These are phyloP conservation scores for Dorcus hopei DNA, from an alignment of 2,888 invertebrate genomes.

Conservation along the genomic window DNA sequence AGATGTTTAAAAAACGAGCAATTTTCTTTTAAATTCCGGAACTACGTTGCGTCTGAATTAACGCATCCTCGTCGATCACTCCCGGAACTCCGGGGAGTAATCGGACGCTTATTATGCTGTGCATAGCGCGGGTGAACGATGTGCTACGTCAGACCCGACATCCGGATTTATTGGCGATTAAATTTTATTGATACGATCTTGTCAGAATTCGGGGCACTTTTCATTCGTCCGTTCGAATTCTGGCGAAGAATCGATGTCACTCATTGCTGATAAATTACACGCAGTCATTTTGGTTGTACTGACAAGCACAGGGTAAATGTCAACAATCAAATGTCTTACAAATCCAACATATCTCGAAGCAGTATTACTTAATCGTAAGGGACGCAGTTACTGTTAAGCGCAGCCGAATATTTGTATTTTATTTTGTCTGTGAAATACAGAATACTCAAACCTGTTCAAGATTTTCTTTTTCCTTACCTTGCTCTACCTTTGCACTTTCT, in stretches of 20 bases:
- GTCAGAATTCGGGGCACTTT: too few species aligned
- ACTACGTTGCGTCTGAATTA: not conserved
- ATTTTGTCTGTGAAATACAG: not conserved
- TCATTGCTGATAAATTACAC: too few species aligned
- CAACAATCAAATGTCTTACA: constrained; percentile 17
- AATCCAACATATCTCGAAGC: constrained; percentile 17
- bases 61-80: not conserved
- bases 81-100: too few species aligned
- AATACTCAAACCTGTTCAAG: too few species aligned
- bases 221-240: not conserved
- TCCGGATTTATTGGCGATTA: too few species aligned
- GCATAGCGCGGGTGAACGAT: too few species aligned
- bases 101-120: too few species aligned
- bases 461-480: too few species aligned
- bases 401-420: not conserved
- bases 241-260: too few species aligned
- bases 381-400: not conserved
- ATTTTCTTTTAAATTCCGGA: not conserved
- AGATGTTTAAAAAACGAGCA: constrained; percentile 12
- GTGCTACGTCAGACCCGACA: too few species aligned
- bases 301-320: constrained; percentile 16
- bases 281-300: constrained; percentile 9
- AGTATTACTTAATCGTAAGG: constrained; percentile 16
- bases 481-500: too few species aligned
- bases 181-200: too few species aligned